Base-by-base conservation (phyloP, 2,888 invertebrate species). In the Pediacus dermestoides region DNA sequence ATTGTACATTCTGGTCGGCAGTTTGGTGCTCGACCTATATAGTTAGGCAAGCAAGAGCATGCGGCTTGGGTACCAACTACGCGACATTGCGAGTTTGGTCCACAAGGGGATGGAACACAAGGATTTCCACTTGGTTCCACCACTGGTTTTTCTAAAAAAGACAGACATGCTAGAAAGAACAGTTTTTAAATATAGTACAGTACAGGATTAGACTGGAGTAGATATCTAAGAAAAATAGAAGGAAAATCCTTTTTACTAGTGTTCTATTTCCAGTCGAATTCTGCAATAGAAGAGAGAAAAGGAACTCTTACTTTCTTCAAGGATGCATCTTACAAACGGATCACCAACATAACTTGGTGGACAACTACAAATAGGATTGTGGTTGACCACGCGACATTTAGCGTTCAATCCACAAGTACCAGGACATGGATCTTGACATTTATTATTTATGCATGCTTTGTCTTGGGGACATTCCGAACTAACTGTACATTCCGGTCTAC, bases 291-390 rank as follows among this genome's bases (percentile, higher is more conserved):
- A 32, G 30, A 34, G 36, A 36, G 30, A 33, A 34, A n/a, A n/a
- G n/a, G n/a, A n/a, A n/a, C n/a, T n/a, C 76, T 77, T 75, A 83
- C 84, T 71, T 70, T 78, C 74, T 71, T 80, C 75, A 56, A 72
- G 76, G 46, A 68, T 68, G 68, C 87, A 88, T 65, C 76, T 73
- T 45, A 78, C 74, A 61, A 87, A 85, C 27, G 89, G 88, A 79
- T 89, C 86, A 40, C 90, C 90, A 22, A 82, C 82, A 63, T 77
- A 85, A 49, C 85, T 85, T 49, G 77, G 73, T 40, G 83, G 77
- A 61, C 91, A 91, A 60, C 82, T 87, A 68, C 91, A 91, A 55
- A 89, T 85, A 18, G 90, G 88, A 64, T 87, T 87, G 62, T 91
- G 91, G 55, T 88, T 88, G 34, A 88, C 80, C 31, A 88, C 86